Base-by-base conservation (phyloP, 2,888 invertebrate species). In the Drosophila parthenogenetica region DNA sequence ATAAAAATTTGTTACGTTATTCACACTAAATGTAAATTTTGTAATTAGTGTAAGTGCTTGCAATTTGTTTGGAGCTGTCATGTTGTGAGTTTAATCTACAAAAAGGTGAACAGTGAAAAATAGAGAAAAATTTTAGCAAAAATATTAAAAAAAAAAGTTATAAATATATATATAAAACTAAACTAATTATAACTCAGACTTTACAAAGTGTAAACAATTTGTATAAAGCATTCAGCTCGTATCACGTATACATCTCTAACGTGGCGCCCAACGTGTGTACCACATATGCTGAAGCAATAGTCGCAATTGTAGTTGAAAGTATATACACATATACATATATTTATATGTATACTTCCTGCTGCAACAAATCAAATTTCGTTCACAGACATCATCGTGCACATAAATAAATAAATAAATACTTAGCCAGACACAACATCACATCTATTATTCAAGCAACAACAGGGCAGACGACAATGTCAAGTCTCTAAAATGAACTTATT, bases 351-450 rank as follows among this genome's bases (percentile, higher is more conserved):
- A 25, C 35, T 16, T 39, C 7, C 49, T 32, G 17, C 32, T 60
- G 43, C 32, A 45, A 14, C 49, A 67, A 69, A 63, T 69, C 63
- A 69, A 69, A 69, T 63, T 39, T 17, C 53, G 63, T 63, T 39
- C 46, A 32, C 22, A 39, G 48, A 57, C 63, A 53, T 69, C 63
- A 57, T 22, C 42, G 37, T 48, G 22, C 46, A 63, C 42, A 48
- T 63, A 45, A 25, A 61, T 61, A 51, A 51, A 64, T 58, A 48
- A 68, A 58, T 51, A 48, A 64, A 35, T 16, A 42, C 14, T 3
- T 22, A 40, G 10, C 5, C 40, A 16, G 22, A 37, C 25, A n/a
- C 43, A 39, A 10, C 37, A 10, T 37, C 7, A 22, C n/a, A 53
- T 53, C n/a, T 43, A 53, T 59, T 53, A 60, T 60, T 60, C 25